phyloP scores from a whole-genome alignment of 2,113 vertebrate genomes.

The Glaucidium brasilianum region DNA sequence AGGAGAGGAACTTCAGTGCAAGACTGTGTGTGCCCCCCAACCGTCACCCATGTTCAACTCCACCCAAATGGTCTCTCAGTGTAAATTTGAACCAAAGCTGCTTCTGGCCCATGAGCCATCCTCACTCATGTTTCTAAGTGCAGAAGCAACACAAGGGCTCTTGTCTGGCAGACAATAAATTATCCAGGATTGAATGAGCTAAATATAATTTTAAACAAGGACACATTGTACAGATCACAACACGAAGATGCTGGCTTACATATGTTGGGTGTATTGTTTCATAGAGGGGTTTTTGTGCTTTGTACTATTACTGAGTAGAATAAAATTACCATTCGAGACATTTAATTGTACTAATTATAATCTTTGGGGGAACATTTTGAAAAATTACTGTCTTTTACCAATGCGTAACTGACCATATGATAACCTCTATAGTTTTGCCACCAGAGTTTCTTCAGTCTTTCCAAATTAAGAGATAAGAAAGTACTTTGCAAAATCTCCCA shows the following conservation, averaged over 20 bases:
- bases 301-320: neutral
- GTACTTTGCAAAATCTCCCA: neutral
- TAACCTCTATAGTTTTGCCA: neutral
- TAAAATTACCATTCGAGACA: neutral
- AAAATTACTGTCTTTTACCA: slow-evolving; percentile 6
- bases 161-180: neutral
- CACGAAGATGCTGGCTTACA: neutral
- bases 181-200: neutral
- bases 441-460: neutral
- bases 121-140: rapidly evolving
- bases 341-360: slow-evolving; percentile 35
- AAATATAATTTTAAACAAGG: neutral
- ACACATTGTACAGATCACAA: neutral
- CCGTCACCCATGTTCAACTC: neutral
- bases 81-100: neutral
- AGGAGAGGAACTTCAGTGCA: neutral
- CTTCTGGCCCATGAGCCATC: neutral
- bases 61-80: rapidly evolving
- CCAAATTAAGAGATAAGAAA: neutral
- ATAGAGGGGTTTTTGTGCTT: neutral
- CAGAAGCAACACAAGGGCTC: neutral
- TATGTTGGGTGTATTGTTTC: neutral
- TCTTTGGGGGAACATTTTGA: neutral
- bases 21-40: neutral
- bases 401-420: neutral